Conservation (phyloP, 1,140 invertebrate genomes). For the Zaprionus africanus region DNA sequence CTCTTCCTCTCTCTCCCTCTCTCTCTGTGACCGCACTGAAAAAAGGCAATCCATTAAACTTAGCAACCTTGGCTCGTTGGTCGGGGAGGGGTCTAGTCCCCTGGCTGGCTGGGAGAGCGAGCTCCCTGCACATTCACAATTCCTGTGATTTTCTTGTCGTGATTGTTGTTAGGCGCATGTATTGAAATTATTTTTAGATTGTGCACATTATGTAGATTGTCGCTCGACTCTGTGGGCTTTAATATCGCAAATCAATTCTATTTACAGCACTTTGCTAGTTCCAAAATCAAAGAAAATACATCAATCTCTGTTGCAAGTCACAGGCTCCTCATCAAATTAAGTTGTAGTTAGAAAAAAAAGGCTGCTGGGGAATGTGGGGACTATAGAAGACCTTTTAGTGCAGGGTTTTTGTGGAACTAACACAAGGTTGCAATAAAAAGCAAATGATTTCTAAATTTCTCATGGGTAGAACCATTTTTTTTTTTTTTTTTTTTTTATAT, state of each 20-base stretch:
- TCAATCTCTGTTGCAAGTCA: not conserved
- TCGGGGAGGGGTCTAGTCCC: not conserved
- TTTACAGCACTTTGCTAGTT: not conserved
- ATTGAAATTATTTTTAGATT: slow-evolving; percentile 49
- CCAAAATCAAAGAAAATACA: not conserved
- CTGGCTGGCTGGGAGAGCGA: not conserved
- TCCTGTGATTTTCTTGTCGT: slow-evolving; percentile 12
- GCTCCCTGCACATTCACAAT: not conserved
- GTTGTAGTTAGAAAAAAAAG: not conserved
- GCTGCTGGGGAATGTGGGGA: not conserved
- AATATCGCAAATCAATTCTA: not conserved
- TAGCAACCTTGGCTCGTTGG: slow-evolving; percentile 9
- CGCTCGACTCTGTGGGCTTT: not conserved
- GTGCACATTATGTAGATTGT: slow-evolving; percentile 21
- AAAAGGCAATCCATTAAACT: slow-evolving; percentile 51
- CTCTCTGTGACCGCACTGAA: slow-evolving; percentile 16
- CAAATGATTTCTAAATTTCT: slow-evolving; percentile 41
- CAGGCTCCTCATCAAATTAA: not conserved
- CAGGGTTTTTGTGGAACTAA: not conserved
- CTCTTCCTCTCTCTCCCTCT: not conserved
- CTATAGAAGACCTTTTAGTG: not conserved
- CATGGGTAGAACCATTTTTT: no score
- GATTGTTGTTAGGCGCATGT: slow-evolving; percentile 24
- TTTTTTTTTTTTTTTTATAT: no score
- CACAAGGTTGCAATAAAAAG: not conserved